phyloP scores from a whole-genome alignment of 2,797 vertebrate genomes.

The Siniperca scherzeri region DNA sequence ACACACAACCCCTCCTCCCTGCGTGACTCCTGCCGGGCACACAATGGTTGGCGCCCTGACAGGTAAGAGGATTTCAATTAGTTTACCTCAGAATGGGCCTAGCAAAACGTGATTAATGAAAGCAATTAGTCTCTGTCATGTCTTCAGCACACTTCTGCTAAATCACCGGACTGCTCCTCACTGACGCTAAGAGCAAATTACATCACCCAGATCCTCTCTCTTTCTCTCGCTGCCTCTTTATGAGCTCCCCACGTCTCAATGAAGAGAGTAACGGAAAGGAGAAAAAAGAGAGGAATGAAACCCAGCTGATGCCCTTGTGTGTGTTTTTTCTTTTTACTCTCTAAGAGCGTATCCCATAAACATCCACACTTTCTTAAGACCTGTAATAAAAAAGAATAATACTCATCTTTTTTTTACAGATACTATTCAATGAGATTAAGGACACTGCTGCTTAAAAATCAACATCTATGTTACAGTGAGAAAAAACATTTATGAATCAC shows the following conservation, averaged over 20 bases:
- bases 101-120: constrained; percentile 89
- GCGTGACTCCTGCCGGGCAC: constrained; percentile 75
- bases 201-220: constrained; percentile 83
- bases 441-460: constrained; percentile 23
- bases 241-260: constrained; percentile 78
- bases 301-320: constrained; percentile 70
- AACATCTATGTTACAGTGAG: constrained; percentile 18
- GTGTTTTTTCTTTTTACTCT: constrained; percentile 40
- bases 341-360: constrained; percentile 60
- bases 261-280: constrained; percentile 60
- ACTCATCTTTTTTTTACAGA: constrained; percentile 29
- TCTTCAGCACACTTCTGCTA: constrained; percentile 83
- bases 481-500: constrained; percentile 32
- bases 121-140: constrained; percentile 91
- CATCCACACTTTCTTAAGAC: constrained; percentile 50
- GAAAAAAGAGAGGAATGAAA: constrained; percentile 47
- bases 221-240: constrained; percentile 67
- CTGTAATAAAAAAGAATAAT: constrained; percentile 51
- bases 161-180: constrained; percentile 81
- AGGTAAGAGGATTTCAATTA: constrained; percentile 89
- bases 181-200: constrained; percentile 86
- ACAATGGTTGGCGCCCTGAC: constrained; percentile 83
- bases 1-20: constrained; percentile 47
- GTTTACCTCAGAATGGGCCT: constrained; percentile 85
- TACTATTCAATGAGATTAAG: constrained; percentile 26